Conservation (phyloP, 92 coral and sea anemone genomes). For the Actinostola sp. region DNA sequence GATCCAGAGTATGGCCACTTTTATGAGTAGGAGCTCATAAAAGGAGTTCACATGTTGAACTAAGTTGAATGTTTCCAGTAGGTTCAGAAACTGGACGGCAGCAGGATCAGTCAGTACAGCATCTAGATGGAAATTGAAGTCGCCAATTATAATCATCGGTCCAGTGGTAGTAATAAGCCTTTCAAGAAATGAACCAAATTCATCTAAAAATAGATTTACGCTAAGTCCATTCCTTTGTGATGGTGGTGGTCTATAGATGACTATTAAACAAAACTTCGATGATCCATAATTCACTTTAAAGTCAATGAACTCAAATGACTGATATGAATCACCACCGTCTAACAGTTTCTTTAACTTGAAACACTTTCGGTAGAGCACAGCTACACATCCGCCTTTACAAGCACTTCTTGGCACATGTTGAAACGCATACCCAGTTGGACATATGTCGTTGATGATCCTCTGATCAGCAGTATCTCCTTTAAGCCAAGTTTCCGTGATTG, state of each 20-base stretch:
- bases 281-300: conserved; percentile 9
- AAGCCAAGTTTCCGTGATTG: too few species aligned
- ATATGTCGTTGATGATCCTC: too few species aligned
- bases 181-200: conserved; percentile 19
- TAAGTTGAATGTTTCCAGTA: conserved; percentile 1
- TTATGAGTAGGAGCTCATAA: background rate
- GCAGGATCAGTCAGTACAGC: background rate
- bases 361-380: too few species aligned
- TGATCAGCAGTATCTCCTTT: too few species aligned
- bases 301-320: background rate
- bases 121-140: conserved; percentile 36
- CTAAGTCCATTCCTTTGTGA: conserved; percentile 1
- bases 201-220: conserved; percentile 3
- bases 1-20: conserved; percentile 13
- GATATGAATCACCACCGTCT: background rate
- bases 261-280: background rate
- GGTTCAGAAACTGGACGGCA: background rate
- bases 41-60: conserved; percentile 1
- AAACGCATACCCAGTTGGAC: too few species aligned
- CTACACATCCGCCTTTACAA: too few species aligned
- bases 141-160: conserved; percentile 17
- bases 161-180: conserved; percentile 12
- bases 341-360: too few species aligned
- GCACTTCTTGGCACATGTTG: too few species aligned
- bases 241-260: conserved; percentile 24